Evolutionary conservation across 92 coral and sea anemone genomes (phyloP), one percentile per base, ranked within the genome.

Genomic region (Montipora capitata): DNA sequence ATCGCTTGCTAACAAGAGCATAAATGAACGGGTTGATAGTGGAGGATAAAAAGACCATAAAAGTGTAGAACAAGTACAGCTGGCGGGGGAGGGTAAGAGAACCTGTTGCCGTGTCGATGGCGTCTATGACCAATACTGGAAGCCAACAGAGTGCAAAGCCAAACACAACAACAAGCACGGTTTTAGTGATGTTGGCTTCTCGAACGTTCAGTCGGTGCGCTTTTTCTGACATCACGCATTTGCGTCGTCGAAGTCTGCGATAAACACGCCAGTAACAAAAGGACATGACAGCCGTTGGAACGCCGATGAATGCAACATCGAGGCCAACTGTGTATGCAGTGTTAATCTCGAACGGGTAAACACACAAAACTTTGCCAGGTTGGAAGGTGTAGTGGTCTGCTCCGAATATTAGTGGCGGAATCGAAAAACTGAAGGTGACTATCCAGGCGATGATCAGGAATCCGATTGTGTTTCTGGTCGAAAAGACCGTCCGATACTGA

Each of bases 291-390:
- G 66, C 11, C 5, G 82, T 73, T 4, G 88, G 88, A 14, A 75
- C 11, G 0, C 73, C 88, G 13, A 84, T 74, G 82, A 73, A 84
- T 16, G 75, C 3, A n/a, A 62, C 61, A 65, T 84, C 82, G 14
- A 84, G 51, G 13, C 74, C 75, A 51, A 84, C 64, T 12, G 88
- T 84, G 74, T 84, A 84, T 16, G 82, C 80, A 45, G 75, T 27
- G 82, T 74, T 84, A 61, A 84, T 62, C 58, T 84, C 88, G 71
- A 84, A 84, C 42, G 88, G 88, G 64, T 84, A 84, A 17, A 84
- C 51, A 35, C 88, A 84, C 11, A 84, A 12, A 5, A 65, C 88
- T 74, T 84, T 84, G 11, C 88, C 88, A 40, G 88, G 73, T 9
- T 84, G 88, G 35, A 84, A 84, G 3, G 88, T 48, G 74, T 84